Percentiles rank a stretch among this genome's conserved stretches.
Evolutionary conservation across 2,113 vertebrate species (phyloP).

Genomic region (Mirza zaza): DNA sequence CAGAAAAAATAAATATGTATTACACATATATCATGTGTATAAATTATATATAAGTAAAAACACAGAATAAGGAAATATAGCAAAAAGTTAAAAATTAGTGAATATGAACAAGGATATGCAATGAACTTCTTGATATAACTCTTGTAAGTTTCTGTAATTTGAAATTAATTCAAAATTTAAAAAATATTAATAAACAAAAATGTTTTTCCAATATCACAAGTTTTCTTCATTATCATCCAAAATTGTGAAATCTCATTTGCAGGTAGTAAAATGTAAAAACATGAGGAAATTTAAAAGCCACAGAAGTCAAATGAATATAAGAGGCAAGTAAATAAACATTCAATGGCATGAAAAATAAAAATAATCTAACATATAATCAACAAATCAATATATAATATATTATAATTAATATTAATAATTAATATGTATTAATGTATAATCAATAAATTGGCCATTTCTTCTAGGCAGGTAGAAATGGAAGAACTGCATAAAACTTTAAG

Average conservation of each 20-base stretch:
- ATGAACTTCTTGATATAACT: neutral
- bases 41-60: neutral
- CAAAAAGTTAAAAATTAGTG: slow-evolving; percentile 1
- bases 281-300: slow-evolving; percentile 17
- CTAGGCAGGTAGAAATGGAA: neutral
- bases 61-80: neutral
- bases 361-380: neutral
- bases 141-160: neutral
- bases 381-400: too few species aligned
- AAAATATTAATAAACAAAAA: neutral
- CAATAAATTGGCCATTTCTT: neutral
- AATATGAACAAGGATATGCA: neutral
- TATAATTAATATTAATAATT: too few species aligned
- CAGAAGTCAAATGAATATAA: neutral
- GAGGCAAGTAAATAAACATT: neutral
- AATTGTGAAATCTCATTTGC: neutral
- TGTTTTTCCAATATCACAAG: neutral
- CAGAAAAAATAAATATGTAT: neutral
- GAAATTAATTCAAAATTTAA: neutral
- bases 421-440: too few species aligned
- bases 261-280: neutral
- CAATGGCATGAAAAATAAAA: neutral
- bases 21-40: neutral
- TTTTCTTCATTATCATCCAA: neutral
- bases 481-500: neutral